phyloP scores from a whole-genome alignment of 1,140 invertebrate species.

The Drosophila eugracilis region DNA sequence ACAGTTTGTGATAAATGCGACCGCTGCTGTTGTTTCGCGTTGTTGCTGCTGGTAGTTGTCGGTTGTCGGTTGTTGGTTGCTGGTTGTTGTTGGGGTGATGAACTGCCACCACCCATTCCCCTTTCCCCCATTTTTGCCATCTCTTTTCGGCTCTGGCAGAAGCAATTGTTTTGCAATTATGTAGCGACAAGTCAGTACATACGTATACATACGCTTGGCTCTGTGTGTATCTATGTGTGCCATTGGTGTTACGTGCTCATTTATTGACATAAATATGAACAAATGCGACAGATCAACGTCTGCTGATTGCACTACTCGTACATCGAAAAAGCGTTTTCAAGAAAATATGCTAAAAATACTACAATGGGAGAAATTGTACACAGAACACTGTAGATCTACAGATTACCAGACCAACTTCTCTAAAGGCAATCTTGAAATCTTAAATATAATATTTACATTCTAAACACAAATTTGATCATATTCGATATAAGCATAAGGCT shows the following conservation, averaged over 20 bases:
- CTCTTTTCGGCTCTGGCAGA: slow-evolving; percentile 9
- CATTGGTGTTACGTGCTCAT: slow-evolving; percentile 75
- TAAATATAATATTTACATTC: no score
- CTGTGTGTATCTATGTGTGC: slow-evolving; percentile 47
- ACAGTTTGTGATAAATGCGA: slow-evolving; percentile 73
- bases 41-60: slow-evolving; percentile 28
- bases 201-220: background rate
- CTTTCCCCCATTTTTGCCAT: slow-evolving; percentile 6
- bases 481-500: no score
- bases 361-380: slow-evolving; percentile 11
- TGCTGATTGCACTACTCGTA: slow-evolving; percentile 60
- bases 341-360: slow-evolving; percentile 48
- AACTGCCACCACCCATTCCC: slow-evolving; percentile 52
- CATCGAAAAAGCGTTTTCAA: slow-evolving; percentile 53
- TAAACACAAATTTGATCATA: no score
- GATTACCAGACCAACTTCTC: no score
- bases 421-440: no score
- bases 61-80: slow-evolving; percentile 26
- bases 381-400: background rate
- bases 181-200: slow-evolving; percentile 39
- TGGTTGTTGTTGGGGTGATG: slow-evolving; percentile 54
- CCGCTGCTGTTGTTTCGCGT: slow-evolving; percentile 48
- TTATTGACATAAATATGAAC: slow-evolving; percentile 77
- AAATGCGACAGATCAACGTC: slow-evolving; percentile 76
- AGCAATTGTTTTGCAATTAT: slow-evolving; percentile 77